These are phyloP conservation scores for Pogonophryne albipinna DNA, from an alignment of 2,797 vertebrate species.

Conservation along the genomic window DNA sequence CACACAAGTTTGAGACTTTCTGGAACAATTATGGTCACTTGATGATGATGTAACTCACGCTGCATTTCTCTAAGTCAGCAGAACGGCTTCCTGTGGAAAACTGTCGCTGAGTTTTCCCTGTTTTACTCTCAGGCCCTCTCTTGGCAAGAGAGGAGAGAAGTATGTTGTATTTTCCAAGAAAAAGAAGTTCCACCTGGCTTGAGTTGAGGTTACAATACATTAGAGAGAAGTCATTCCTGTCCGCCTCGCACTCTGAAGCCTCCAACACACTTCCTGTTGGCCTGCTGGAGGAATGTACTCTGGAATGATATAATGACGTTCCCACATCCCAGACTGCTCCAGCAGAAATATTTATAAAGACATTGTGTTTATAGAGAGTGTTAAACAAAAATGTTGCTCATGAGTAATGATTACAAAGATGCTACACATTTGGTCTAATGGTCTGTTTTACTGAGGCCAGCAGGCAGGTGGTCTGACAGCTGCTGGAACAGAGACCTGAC, in stretches of 20 bases:
- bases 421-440: slow-evolving; percentile 24
- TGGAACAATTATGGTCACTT: slow-evolving; percentile 34
- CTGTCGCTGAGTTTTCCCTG: slow-evolving; percentile 19
- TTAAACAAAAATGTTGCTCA: slow-evolving; percentile 12
- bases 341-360: slow-evolving; percentile 53
- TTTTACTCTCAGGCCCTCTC: slow-evolving; percentile 20
- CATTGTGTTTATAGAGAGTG: slow-evolving; percentile 49
- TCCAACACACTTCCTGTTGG: slow-evolving; percentile 67
- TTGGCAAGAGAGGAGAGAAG: slow-evolving; percentile 33
- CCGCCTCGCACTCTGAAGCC: slow-evolving; percentile 46
- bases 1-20: slow-evolving; percentile 27
- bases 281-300: slow-evolving; percentile 60
- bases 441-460: slow-evolving; percentile 29
- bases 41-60: slow-evolving; percentile 57
- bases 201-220: slow-evolving; percentile 46
- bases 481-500: slow-evolving; percentile 41
- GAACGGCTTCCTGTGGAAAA: slow-evolving; percentile 63
- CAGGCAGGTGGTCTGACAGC: slow-evolving; percentile 63
- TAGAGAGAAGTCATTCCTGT: slow-evolving; percentile 57
- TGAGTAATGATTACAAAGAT: slow-evolving; percentile 48
- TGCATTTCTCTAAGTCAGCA: slow-evolving; percentile 67
- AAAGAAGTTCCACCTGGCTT: slow-evolving; percentile 59
- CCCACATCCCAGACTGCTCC: slow-evolving; percentile 49
- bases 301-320: slow-evolving; percentile 65
- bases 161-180: slow-evolving; percentile 41